Conservation (phyloP, 2,113 vertebrate species). For the Coracopsis vasa region DNA sequence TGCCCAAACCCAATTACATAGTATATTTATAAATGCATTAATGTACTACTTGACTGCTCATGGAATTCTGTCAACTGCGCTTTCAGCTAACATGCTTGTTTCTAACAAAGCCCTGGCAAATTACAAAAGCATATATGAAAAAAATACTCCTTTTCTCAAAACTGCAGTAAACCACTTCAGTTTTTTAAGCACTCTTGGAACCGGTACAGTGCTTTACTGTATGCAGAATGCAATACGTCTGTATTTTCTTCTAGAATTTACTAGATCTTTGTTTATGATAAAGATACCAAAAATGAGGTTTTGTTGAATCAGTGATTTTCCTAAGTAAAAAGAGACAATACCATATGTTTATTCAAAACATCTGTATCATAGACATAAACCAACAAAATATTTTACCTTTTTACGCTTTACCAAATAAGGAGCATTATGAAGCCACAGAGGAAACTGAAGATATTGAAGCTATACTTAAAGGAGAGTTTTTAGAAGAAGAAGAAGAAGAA, state of each 20-base stretch:
- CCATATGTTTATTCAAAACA: not conserved
- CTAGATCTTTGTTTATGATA: not conserved
- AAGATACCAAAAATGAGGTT: not conserved
- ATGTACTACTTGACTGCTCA: not conserved
- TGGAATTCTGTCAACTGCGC: not conserved
- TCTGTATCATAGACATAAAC: not conserved
- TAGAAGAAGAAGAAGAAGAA: constrained; percentile 74
- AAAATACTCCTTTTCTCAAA: not conserved
- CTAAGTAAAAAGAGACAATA: not conserved
- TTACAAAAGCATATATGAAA: not conserved
- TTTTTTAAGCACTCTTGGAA: not conserved
- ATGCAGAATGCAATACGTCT: not conserved
- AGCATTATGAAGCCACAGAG: constrained; percentile 50
- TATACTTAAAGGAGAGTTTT: constrained; percentile 84
- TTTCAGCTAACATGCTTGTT: not conserved
- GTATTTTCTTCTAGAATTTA: not conserved
- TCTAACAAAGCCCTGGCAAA: not conserved
- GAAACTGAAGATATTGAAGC: constrained; percentile 78
- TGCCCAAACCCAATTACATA: not conserved
- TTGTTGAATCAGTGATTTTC: not conserved
- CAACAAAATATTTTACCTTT: constrained; percentile 29
- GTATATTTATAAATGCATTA: not conserved
- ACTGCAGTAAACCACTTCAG: not conserved
- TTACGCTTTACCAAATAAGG: constrained; percentile 7
- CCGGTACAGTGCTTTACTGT: not conserved